Base-by-base conservation (phyloP, 2,888 invertebrate species). In the Apodemia hepburni region DNA sequence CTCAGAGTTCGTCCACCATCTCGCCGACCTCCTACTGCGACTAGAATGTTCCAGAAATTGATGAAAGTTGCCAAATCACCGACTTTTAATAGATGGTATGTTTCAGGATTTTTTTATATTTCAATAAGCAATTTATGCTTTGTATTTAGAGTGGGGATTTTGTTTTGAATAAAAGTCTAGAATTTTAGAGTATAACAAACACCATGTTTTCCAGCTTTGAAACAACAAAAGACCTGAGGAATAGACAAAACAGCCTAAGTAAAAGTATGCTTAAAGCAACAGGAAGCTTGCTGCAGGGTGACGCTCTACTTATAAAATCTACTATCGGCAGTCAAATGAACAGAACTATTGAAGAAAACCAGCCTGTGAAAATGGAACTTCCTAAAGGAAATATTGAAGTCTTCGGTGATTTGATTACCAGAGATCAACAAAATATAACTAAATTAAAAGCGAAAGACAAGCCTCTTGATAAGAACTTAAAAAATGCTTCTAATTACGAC, bases 201-300 rank as follows among this genome's bases (percentile, higher is more conserved):
- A 59, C 45, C 42, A 1, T 49, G 57, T 51, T 35, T 79, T 79
- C 27, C 68, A 87, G 86, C 68, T 87, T 87, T 61, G 86, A 87
- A 81, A 89, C 88, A 15, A 90, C 90, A 4, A 91, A 91, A 73
- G 91, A 90, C 66, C 75, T 90, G 35, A 77, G 91, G 69, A 91
- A 91, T 59, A 77, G 88, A 71, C 90, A 91, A 66, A 90, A 91
- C 62, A 89, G 88, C 70, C 71, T 91, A 0, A 90, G 90, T 64
- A 91, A 90, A 68, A 91, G 88, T 65, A 88, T 90, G 84, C 77
- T 89, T 2, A 87, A 85, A 77, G 83, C 85, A 1, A 86, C 87
- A 0, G 85, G 86, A 12, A 89, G 84, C 63, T 73, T 90, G 54
- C 66, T 89, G 57, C 89, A 89, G 75, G 90, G 89, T 15, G 90